A percentile compares a stretch with the other conserved stretches of the same genome.
phyloP scores from a whole-genome alignment of 2,797 vertebrate species.

The Falco concolor region DNA sequence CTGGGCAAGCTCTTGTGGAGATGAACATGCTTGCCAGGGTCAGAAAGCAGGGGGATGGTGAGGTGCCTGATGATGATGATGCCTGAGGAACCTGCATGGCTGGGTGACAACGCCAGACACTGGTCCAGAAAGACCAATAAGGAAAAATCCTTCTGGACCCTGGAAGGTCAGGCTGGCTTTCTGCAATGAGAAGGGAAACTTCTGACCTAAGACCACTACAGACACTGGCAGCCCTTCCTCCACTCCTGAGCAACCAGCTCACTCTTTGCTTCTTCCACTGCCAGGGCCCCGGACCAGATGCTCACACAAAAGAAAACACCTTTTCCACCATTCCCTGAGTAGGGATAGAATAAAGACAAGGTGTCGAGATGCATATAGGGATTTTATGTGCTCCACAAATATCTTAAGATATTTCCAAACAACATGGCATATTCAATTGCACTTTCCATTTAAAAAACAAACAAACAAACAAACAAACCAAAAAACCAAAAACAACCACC shows the following conservation, averaged over 20 bases:
- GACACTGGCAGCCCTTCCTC: neutral
- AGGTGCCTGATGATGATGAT: neutral
- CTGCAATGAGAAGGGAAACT: neutral
- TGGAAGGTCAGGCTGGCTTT: neutral
- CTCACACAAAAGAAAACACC: neutral
- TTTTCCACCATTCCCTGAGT: neutral
- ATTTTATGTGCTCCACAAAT: neutral
- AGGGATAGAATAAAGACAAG: neutral
- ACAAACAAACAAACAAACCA: too few relatives aligned
- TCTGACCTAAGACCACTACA: neutral
- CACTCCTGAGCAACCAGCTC: neutral
- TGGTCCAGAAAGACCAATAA: neutral
- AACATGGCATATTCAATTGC: neutral
- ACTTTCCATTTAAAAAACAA: neutral
- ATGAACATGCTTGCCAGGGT: rapidly evolving
- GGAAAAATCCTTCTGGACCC: neutral
- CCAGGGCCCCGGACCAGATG: neutral
- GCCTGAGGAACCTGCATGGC: neutral
- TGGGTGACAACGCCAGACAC: neutral
- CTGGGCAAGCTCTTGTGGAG: neutral
- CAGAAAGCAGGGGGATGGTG: neutral
- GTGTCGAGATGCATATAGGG: neutral
- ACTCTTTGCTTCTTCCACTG: neutral
- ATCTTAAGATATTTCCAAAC: neutral
- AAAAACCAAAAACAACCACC: too few relatives aligned